phyloP scores from a whole-genome alignment of 1,140 invertebrate species.

The Drosophila biarmipes region DNA sequence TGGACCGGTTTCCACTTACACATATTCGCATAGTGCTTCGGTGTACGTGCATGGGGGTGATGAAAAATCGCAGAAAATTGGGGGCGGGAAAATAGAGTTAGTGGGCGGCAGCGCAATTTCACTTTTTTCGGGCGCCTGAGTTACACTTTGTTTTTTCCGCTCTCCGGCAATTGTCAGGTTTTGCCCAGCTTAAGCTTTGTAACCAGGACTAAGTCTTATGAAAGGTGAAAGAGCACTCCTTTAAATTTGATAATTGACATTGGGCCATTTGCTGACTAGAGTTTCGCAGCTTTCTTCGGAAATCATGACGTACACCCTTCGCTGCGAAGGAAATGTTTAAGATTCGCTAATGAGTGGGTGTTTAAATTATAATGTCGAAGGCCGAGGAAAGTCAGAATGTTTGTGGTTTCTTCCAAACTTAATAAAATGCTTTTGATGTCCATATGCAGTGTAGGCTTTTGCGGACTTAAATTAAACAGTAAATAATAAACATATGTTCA shows the following conservation, averaged over 20 bases:
- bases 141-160: constrained; percentile 59
- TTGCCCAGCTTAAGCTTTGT: constrained; percentile 12
- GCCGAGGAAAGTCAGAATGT: not conserved
- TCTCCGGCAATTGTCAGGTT: not conserved
- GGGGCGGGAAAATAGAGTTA: not conserved
- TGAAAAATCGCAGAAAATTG: constrained; percentile 4
- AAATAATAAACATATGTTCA: no score
- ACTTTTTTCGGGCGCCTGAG: constrained; percentile 7
- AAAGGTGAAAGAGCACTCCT: not conserved
- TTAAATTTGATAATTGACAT: not conserved
- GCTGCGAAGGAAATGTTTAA: not conserved
- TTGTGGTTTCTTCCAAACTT: not conserved
- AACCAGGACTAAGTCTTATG: not conserved
- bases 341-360: not conserved
- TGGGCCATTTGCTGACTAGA: not conserved
- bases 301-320: not conserved
- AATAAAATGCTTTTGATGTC: not conserved
- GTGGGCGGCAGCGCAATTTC: not conserved
- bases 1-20: constrained; percentile 10
- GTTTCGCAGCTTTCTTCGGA: not conserved
- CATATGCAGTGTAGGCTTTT: no score
- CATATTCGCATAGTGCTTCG: constrained; percentile 4
- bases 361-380: not conserved
- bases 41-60: not conserved
- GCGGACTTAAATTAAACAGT: not conserved